phyloP scores from a whole-genome alignment of 2,888 invertebrate genomes.

The Leucophenga maculata region DNA sequence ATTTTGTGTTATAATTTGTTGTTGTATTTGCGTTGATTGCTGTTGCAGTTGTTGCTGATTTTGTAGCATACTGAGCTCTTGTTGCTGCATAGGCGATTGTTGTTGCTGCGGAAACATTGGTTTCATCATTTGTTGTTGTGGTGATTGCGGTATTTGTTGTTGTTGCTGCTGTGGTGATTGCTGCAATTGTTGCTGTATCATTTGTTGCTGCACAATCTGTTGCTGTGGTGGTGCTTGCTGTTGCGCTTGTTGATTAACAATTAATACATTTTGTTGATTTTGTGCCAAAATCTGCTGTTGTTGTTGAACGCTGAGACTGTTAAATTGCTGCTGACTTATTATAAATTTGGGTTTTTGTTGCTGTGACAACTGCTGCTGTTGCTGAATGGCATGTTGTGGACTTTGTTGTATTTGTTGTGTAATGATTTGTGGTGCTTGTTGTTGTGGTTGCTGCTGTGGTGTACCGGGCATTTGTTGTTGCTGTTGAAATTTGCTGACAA shows the following conservation, averaged over 20 bases:
- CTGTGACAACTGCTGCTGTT: slow-evolving; percentile 53
- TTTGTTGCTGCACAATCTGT: slow-evolving; percentile 49
- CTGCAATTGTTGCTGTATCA: slow-evolving; percentile 58
- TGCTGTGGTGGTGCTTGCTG: slow-evolving; percentile 71
- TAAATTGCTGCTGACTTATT: slow-evolving; percentile 78
- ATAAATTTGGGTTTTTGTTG: slow-evolving; percentile 69
- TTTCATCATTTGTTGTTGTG: slow-evolving; percentile 42
- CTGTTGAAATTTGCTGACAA: slow-evolving; percentile 37
- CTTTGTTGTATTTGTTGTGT: slow-evolving; percentile 48
- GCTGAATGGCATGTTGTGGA: slow-evolving; percentile 52
- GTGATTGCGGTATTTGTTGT: slow-evolving; percentile 48
- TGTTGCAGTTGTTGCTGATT: slow-evolving; percentile 43
- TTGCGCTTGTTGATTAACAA: slow-evolving; percentile 68
- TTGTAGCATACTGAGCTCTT: slow-evolving; percentile 10
- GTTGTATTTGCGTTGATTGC: slow-evolving; percentile 36
- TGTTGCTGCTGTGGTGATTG: slow-evolving; percentile 50
- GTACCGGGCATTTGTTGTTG: slow-evolving; percentile 30
- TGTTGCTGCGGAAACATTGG: slow-evolving; percentile 69
- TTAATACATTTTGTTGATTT: slow-evolving; percentile 71
- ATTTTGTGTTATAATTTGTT: slow-evolving; percentile 38
- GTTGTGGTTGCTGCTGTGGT: slow-evolving; percentile 32
- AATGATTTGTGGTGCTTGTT: slow-evolving; percentile 36
- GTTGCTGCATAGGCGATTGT: slow-evolving; percentile 45
- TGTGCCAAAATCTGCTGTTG: slow-evolving; percentile 72
- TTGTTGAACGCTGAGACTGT: slow-evolving; percentile 77